Conservation (phyloP, 2,113 vertebrate species). For the pig (Sus scrofa) region T2T-Sscrofa CM000817.6:153868001-153868500, state of each 20-base stretch:
- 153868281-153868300: background rate
- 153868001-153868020: too few relatives aligned
- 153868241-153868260: background rate
- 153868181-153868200: background rate
- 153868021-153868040: too few relatives aligned
- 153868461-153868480: slow-evolving; percentile 16
- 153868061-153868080: too few relatives aligned
- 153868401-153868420: background rate
- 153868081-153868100: background rate
- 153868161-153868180: background rate
- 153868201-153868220: background rate
- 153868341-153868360: background rate
- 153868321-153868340: background rate
- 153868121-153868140: background rate
- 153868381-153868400: background rate
- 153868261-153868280: background rate
- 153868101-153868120: slow-evolving; percentile 26
- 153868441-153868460: background rate
- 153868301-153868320: background rate
- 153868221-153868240: slow-evolving; percentile 13
- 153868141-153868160: background rate
- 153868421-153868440: slow-evolving; percentile 15
- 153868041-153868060: too few relatives aligned
- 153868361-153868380: background rate
- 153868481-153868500: slow-evolving; percentile 12